Base-by-base conservation (phyloP, 1,140 invertebrate genomes). In the Sitobion miscanthi region DNA sequence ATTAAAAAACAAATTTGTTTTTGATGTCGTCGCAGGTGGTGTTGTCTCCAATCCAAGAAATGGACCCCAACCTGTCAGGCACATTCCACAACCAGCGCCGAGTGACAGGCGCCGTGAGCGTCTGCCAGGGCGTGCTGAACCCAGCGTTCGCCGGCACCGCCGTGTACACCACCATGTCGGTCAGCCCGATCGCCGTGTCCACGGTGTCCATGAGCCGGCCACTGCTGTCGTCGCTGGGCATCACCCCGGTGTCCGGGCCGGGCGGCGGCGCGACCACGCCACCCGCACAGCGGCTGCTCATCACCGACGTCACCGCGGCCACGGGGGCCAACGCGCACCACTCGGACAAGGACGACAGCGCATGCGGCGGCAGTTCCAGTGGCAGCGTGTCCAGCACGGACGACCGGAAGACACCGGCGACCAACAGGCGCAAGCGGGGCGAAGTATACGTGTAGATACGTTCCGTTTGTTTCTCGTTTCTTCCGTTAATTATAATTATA, bases 41-140 rank as follows among this genome's bases (percentile, higher is more conserved):
- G 4, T 95, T 98, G 42, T 97, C 97, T 6, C 97, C 97, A 1
- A 98, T 98, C 93, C 96, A 97, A 95, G 97, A 97, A 95, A 95
- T 96, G 94, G 97, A 98, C 94, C 96, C 96, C 69, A 94, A 94
- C 92, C 94, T 77, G 94, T 85, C 89, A 52, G 91, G 77, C 47
- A 93, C 77, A 47, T 45, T 86, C 38, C 93, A 47, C 30, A 62
- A 45, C 57, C 54, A 92, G 83, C 89, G 83, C 57, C 93, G 94
- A 42, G 95, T 94, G 14, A 97, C 97, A 30, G 95, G 94, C 17
- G 97, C 97, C 30, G 96, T 97, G 35, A 96, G 96, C 94, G 96
- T 96, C 3, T 96, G 97, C 0, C 96, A 96, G 94, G 96, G 96
- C 0, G 97, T 97, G 0, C 95, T 97, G 82, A 97, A 97, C 1